Base-by-base conservation (phyloP, 2,113 vertebrate species). In the Phalacrocorax pelagicus region DNA sequence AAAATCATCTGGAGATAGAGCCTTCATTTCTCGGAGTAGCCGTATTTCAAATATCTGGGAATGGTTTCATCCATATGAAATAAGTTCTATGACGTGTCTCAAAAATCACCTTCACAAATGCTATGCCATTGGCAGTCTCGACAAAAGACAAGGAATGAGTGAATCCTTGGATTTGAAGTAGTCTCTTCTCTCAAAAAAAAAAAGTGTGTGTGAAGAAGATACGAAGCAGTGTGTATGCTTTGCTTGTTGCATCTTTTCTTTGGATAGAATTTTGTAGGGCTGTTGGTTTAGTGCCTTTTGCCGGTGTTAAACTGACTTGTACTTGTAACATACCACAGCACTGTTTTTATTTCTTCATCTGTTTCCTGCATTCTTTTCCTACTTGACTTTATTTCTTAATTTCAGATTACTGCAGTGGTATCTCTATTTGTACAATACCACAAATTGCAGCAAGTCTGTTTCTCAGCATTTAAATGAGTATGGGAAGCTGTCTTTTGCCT, bases 381-480 rank as follows among this genome's bases (percentile, higher is more conserved):
- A 3, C 58, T 83, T 83, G 54, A 59, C 61, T 93, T 88, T 26
- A 66, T 49, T 73, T 94, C 82, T 90, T 61, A 52, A 71, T 94
- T 94, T 92, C 81, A 91, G 26, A 32, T 38, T 11, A 30, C 15
- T 91, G 27, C 78, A 52, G 70, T 58, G 21, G 27, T 92, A 22
- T 92, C 92, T 94, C n/a, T 95, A 1, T 70, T 91, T 87, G 73
- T 91, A 73, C 86, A 85, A 77, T 47, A 87, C 86, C 84, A 85
- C 88, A 92, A 87, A 89, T 85, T 80, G 49, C 73, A 89, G 49
- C 20, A 1, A 70, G 71, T 58, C 70, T 88, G 36, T 72, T 81
- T 92, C 51, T 88, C 63, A 73, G 77, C 5, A 0, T 84, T 81
- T 42, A 46, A 62, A 32, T 79, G 81, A 36, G 4, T 40, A 40